A percentile compares a stretch with the other conserved stretches of the same genome.
Conservation (phyloP, 1,140 invertebrate species). For the Neuroterus valhalla region DNA sequence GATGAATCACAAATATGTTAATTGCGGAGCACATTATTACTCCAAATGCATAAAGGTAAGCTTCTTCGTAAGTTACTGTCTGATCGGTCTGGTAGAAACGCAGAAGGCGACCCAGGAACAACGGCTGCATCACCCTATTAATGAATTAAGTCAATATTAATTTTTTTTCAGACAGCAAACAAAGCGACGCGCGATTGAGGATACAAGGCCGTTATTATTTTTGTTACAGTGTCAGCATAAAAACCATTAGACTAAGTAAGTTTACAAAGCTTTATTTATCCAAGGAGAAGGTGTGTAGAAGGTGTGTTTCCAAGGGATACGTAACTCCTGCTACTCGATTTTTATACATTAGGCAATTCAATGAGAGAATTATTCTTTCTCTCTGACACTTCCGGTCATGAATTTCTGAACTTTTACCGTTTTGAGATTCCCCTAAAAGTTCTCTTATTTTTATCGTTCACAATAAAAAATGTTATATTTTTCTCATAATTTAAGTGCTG, state of each 20-base stretch:
- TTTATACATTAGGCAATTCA: neutral
- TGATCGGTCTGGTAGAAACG: slow-evolving; percentile 76
- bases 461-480: too few relatives aligned
- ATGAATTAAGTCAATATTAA: neutral
- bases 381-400: too few relatives aligned
- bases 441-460: too few relatives aligned
- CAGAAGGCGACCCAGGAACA: slow-evolving; percentile 82
- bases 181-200: neutral
- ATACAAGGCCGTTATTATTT: neutral
- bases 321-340: neutral
- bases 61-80: slow-evolving; percentile 72
- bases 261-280: neutral
- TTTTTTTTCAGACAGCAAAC: neutral
- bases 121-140: slow-evolving; percentile 81
- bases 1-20: slow-evolving; percentile 84
- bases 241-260: neutral
- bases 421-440: neutral
- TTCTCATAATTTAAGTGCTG: too few relatives aligned
- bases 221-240: neutral
- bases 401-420: neutral
- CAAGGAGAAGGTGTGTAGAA: neutral
- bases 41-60: slow-evolving; percentile 82
- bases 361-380: too few relatives aligned
- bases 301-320: neutral
- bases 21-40: slow-evolving; percentile 81